Evolutionary conservation across 2,888 invertebrate species (phyloP).

Genomic region (Spisula solida): DNA sequence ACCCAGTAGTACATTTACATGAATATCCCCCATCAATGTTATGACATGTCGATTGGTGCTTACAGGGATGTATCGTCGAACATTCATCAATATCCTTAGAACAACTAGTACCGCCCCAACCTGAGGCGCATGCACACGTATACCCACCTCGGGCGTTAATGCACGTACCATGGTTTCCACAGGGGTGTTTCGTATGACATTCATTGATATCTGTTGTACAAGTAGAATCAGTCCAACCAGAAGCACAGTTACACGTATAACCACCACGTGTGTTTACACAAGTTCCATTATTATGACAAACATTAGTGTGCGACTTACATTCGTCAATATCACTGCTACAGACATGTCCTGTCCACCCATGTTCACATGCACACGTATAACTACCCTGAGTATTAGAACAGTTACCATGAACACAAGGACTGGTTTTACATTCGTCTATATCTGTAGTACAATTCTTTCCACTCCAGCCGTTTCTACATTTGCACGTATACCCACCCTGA

Average conservation of each 20-base stretch:
- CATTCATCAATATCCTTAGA: conserved; percentile 36
- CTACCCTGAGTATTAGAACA: conserved; percentile 23
- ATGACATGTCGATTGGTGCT: not conserved
- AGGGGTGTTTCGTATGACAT: conserved; percentile 28
- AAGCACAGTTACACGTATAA: conserved; percentile 2
- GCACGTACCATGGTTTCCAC: not conserved
- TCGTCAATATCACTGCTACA: conserved; percentile 37
- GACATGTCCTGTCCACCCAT: conserved; percentile 3
- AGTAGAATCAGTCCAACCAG: not conserved
- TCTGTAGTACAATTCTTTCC: not conserved
- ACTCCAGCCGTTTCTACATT: not conserved
- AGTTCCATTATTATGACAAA: not conserved
- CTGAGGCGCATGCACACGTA: not conserved
- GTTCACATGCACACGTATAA: conserved; percentile 15
- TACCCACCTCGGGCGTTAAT: not conserved
- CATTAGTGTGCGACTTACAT: not conserved
- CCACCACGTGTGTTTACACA: conserved; percentile 16
- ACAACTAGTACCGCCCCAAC: conserved; percentile 16
- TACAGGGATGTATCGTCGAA: not conserved
- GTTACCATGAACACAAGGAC: not conserved
- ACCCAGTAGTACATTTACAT: conserved; percentile 2
- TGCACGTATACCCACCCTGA: conserved; percentile 15
- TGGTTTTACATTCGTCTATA: not conserved
- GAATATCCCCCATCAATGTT: not conserved
- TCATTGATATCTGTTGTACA: conserved; percentile 26